Conservation (phyloP, 2,113 vertebrate genomes). For the Pterocles gutturalis region DNA sequence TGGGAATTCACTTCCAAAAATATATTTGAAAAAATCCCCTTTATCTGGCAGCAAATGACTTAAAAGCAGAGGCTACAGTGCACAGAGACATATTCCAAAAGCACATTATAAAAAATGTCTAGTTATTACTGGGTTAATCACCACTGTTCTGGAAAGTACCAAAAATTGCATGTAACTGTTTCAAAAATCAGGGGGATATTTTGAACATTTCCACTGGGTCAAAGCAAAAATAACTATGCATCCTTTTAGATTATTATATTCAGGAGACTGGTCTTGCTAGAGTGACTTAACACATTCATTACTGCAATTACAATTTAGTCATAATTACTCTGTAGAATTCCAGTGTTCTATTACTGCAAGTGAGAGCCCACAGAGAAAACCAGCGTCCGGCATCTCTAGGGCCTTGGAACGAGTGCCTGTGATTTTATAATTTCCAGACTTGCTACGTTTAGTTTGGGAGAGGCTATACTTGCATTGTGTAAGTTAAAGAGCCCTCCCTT, state of each 20-base stretch:
- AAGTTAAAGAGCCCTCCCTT: constrained; percentile 48
- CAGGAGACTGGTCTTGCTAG: constrained; percentile 51
- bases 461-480: constrained; percentile 50
- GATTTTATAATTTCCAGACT: constrained; percentile 77
- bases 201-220: constrained; percentile 66
- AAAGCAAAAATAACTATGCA: constrained; percentile 61
- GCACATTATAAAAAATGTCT: constrained; percentile 36
- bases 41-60: constrained; percentile 51
- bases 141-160: constrained; percentile 69
- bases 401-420: constrained; percentile 29
- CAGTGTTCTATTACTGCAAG: constrained; percentile 50
- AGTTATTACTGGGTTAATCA: constrained; percentile 74
- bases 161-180: constrained; percentile 56
- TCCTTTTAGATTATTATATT: constrained; percentile 75
- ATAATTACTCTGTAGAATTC: constrained; percentile 72
- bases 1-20: constrained; percentile 58
- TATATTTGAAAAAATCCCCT: background rate
- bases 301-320: constrained; percentile 69
- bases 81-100: constrained; percentile 35
- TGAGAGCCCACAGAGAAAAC: constrained; percentile 36
- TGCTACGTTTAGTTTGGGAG: constrained; percentile 21
- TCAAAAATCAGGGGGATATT: constrained; percentile 59
- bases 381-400: constrained; percentile 25
- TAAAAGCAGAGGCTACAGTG: constrained; percentile 12
- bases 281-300: constrained; percentile 67